A percentile compares a stretch with the other conserved stretches of the same genome.
phyloP scores from a whole-genome alignment of 1,140 invertebrate genomes.

The Hypothenemus hampei region DNA sequence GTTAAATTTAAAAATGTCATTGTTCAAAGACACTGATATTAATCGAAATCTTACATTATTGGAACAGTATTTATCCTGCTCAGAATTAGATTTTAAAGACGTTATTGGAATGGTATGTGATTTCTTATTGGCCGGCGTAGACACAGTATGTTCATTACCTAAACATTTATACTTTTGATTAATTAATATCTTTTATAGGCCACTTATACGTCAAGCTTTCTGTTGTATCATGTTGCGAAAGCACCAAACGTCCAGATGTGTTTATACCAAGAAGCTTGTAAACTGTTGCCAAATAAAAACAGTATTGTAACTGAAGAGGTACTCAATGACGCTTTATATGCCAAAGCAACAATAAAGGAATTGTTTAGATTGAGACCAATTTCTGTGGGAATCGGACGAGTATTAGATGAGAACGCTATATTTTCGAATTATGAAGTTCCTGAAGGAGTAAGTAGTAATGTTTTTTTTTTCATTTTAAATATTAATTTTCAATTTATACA shows the following conservation, averaged over 20 bases:
- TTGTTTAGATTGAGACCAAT: slow-evolving; percentile 78
- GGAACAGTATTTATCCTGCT: slow-evolving; percentile 60
- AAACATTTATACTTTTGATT: background rate
- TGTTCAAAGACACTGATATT: slow-evolving; percentile 45
- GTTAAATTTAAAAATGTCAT: slow-evolving; percentile 54
- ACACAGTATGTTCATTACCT: slow-evolving; percentile 60
- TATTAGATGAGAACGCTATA: slow-evolving; percentile 67
- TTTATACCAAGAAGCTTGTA: slow-evolving; percentile 60
- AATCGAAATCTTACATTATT: slow-evolving; percentile 50
- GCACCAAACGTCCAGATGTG: slow-evolving; percentile 70
- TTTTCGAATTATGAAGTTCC: slow-evolving; percentile 82
- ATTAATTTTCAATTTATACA: slow-evolving; percentile 46
- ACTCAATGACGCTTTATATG: slow-evolving; percentile 62
- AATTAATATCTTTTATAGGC: slow-evolving; percentile 55
- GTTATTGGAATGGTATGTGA: slow-evolving; percentile 76
- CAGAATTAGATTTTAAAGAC: slow-evolving; percentile 69
- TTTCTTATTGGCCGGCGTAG: slow-evolving; percentile 78
- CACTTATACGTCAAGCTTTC: slow-evolving; percentile 71
- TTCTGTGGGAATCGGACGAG: slow-evolving; percentile 73
- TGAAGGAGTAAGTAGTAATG: slow-evolving; percentile 64
- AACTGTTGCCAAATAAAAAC: slow-evolving; percentile 51
- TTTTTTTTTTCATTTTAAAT: background rate
- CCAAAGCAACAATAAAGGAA: slow-evolving; percentile 80
- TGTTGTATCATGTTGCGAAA: slow-evolving; percentile 73
- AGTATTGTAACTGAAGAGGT: slow-evolving; percentile 53